phyloP scores from a whole-genome alignment of 2,797 vertebrate species.

The Nannoperca obscura region DNA sequence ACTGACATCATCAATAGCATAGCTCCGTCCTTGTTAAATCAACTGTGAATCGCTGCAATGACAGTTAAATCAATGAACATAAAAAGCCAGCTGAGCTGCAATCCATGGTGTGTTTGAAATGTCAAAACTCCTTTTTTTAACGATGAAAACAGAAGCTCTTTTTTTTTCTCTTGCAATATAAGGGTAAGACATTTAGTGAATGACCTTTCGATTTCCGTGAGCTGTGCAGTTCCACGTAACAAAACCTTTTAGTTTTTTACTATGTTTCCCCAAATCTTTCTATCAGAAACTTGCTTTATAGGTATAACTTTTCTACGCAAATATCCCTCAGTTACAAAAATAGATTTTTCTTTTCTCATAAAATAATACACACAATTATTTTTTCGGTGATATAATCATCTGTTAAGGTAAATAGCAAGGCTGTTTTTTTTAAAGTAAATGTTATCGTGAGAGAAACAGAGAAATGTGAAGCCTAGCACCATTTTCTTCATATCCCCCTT shows the following conservation, averaged over 20 bases:
- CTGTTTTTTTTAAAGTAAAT: slow-evolving; percentile 82
- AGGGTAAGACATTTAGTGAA: slow-evolving; percentile 81
- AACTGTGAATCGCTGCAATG: slow-evolving; percentile 13
- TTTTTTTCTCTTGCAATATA: slow-evolving; percentile 64
- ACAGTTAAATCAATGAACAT: slow-evolving; percentile 24
- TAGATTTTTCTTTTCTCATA: slow-evolving; percentile 86
- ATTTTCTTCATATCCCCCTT: slow-evolving; percentile 57
- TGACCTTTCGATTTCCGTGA: slow-evolving; percentile 71
- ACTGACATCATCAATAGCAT: slow-evolving; percentile 47
- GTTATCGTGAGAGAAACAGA: slow-evolving; percentile 70
- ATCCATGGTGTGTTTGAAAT: slow-evolving; percentile 39
- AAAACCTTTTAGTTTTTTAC: slow-evolving; percentile 48
- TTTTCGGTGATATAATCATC: slow-evolving; percentile 82
- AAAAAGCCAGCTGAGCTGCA: slow-evolving; percentile 38
- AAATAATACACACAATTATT: slow-evolving; percentile 86
- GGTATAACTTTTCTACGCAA: slow-evolving; percentile 75
- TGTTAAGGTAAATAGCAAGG: slow-evolving; percentile 87
- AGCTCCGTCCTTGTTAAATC: slow-evolving; percentile 40
- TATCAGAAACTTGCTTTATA: slow-evolving; percentile 63
- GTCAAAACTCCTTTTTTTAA: slow-evolving; percentile 50
- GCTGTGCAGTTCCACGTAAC: slow-evolving; percentile 73
- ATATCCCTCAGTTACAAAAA: slow-evolving; percentile 88
- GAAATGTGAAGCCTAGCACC: slow-evolving; percentile 80
- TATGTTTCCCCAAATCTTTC: slow-evolving; percentile 53
- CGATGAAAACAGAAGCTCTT: slow-evolving; percentile 64